Conservation (phyloP, 2,113 vertebrate genomes). For the Cyanoramphus novaezelandiae region DNA sequence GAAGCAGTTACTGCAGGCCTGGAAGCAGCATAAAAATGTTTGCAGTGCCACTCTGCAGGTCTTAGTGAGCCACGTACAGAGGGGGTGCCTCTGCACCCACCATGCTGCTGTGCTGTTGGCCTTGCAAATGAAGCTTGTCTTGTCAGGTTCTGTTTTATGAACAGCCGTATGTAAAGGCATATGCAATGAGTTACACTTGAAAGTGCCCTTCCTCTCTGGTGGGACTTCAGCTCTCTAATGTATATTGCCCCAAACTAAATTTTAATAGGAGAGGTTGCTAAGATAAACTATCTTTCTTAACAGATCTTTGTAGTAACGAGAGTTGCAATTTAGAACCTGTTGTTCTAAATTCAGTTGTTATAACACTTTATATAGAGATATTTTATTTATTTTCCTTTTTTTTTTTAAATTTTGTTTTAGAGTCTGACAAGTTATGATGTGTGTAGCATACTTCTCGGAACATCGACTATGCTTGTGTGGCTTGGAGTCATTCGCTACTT, state of each 20-base stretch:
- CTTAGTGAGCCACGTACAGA: neutral
- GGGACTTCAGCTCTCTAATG: neutral
- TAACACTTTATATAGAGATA: neutral
- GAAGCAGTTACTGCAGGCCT: neutral
- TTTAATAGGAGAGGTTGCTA: neutral
- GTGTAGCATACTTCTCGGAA: conserved; percentile 91
- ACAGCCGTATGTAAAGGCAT: neutral
- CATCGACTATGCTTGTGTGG: conserved; percentile 92
- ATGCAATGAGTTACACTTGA: neutral
- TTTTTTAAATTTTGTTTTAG: conserved; percentile 58
- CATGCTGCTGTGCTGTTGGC: neutral
- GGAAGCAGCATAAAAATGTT: neutral
- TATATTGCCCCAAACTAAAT: neutral
- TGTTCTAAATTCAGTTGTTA: neutral
- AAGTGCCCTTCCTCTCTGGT: neutral
- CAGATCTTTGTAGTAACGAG: neutral
- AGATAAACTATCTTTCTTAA: neutral
- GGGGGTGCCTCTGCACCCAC: neutral
- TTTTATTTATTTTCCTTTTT: neutral
- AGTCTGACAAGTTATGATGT: conserved; percentile 89
- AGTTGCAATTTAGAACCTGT: neutral
- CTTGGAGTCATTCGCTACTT: conserved; percentile 92
- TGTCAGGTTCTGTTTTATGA: neutral
- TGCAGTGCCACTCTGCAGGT: neutral
- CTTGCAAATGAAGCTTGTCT: neutral